phyloP scores from a whole-genome alignment of 2,113 vertebrate species.

The Malurus melanocephalus region DNA sequence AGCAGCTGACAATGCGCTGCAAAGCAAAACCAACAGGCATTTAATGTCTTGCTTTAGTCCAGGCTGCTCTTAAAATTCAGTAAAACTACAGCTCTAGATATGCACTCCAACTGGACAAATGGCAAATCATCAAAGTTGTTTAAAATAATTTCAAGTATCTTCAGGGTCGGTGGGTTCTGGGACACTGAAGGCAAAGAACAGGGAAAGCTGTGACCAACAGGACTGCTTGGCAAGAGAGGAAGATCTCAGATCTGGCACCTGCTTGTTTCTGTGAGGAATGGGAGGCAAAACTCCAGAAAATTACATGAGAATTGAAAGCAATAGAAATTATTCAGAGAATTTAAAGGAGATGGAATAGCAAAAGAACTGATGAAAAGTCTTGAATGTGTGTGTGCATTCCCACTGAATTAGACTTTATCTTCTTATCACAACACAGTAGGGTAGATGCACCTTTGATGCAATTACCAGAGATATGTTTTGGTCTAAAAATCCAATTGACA shows the following conservation, averaged over 20 bases:
- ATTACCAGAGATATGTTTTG: background rate
- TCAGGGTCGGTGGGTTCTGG: background rate
- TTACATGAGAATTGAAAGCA: background rate
- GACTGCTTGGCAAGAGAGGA: background rate
- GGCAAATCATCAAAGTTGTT: background rate
- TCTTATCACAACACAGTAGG: background rate
- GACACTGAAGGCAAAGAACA: background rate
- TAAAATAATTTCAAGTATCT: background rate
- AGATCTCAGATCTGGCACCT: background rate
- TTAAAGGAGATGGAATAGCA: background rate
- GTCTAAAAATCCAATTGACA: background rate
- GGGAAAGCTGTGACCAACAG: background rate
- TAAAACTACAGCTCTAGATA: background rate
- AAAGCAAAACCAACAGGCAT: background rate
- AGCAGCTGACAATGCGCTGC: constrained; percentile 80
- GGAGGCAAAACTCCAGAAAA: background rate
- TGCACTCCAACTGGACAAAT: background rate
- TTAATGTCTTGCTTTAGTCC: background rate
- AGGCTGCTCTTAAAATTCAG: background rate
- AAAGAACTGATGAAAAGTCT: background rate
- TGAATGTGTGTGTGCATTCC: background rate
- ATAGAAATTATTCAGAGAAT: background rate
- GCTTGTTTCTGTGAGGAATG: background rate
- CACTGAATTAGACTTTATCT: background rate
- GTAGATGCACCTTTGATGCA: background rate